Evolutionary conservation across 2,113 vertebrate species (phyloP).

Genomic region (Callipepla squamata): DNA sequence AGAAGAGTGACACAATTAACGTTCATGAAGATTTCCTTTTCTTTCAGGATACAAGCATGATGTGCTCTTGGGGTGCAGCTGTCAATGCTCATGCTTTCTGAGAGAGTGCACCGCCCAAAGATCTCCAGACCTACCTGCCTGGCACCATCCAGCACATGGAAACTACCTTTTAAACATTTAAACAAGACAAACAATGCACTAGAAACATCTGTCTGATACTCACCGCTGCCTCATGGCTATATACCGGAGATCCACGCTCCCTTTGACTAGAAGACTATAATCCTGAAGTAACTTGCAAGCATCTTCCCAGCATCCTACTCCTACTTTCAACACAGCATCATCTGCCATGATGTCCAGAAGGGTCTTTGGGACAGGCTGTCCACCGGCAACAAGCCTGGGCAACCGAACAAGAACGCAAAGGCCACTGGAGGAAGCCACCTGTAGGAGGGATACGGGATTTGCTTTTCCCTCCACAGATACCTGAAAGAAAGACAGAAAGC

Average conservation of each 20-base stretch:
- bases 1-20: background rate
- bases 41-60: background rate
- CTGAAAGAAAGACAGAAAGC: constrained; percentile 74
- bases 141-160: background rate
- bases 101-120: background rate
- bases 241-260: constrained; percentile 89
- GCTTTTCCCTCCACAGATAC: constrained; percentile 85
- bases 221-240: constrained; percentile 88
- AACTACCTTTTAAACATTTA: background rate
- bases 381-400: constrained; percentile 75
- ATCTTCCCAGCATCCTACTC: constrained; percentile 94
- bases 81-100: background rate
- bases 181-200: background rate
- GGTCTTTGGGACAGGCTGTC: constrained; percentile 80
- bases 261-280: constrained; percentile 85
- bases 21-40: background rate
- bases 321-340: constrained; percentile 87
- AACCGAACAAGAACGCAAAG: constrained; percentile 88
- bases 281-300: constrained; percentile 87
- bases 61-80: background rate
- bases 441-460: constrained; percentile 88
- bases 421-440: constrained; percentile 89
- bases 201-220: background rate
- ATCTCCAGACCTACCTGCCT: background rate
- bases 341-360: constrained; percentile 86